Percentiles rank a stretch among this genome's conserved stretches.
Conservation (phyloP, 2,113 vertebrate species). For the Proteles cristata region DNA sequence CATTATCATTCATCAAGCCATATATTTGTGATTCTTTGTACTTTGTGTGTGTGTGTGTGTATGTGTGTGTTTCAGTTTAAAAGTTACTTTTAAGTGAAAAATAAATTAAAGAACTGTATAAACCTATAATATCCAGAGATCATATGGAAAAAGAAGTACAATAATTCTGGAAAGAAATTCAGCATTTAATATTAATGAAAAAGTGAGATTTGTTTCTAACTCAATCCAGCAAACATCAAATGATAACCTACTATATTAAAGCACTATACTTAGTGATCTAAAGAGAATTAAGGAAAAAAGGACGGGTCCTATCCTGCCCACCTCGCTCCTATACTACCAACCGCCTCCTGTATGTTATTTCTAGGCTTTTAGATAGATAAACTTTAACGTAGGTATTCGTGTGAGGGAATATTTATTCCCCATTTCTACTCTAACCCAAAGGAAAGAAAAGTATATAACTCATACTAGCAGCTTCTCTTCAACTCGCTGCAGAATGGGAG, state of each 20-base stretch:
- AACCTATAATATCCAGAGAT: background rate
- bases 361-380: background rate
- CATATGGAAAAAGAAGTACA: background rate
- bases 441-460: background rate
- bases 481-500: background rate
- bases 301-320: background rate
- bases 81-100: slow-evolving; percentile 6
- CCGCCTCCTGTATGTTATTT: background rate
- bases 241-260: background rate
- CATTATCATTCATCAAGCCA: background rate
- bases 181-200: background rate
- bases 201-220: slow-evolving; percentile 5
- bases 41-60: background rate
- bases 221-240: background rate
- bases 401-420: background rate
- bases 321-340: background rate
- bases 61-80: background rate
- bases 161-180: slow-evolving; percentile 17
- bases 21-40: background rate
- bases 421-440: background rate
- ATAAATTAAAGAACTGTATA: background rate
- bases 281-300: background rate
- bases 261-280: background rate
- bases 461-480: background rate
- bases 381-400: background rate